Conservation (phyloP, 2,797 vertebrate species). For the Lepilemur ruficaudatus region DNA sequence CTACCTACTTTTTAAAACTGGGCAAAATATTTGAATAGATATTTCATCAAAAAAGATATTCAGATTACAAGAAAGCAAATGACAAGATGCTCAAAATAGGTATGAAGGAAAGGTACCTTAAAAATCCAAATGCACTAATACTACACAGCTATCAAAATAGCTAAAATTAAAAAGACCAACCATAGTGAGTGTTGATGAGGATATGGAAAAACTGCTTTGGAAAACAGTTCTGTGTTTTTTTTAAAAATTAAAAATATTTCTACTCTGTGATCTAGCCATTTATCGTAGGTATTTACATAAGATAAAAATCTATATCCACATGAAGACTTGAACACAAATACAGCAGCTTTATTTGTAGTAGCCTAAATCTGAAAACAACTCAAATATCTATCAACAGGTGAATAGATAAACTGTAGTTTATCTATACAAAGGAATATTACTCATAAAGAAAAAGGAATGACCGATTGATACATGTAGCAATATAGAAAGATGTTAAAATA, state of each 20-base stretch:
- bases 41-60: neutral
- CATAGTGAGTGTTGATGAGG: neutral
- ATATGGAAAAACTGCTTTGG: neutral
- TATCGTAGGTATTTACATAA: neutral
- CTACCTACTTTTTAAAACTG: neutral
- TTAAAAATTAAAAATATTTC: neutral
- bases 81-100: neutral
- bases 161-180: neutral
- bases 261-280: neutral
- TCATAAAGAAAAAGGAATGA: neutral
- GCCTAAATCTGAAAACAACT: neutral
- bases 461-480: neutral
- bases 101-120: neutral
- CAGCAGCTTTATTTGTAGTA: neutral
- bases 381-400: neutral
- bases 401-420: neutral
- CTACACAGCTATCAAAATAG: neutral
- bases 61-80: neutral
- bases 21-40: neutral
- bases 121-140: neutral
- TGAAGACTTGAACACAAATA: neutral
- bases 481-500: neutral
- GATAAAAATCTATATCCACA: neutral
- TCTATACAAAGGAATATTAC: neutral
- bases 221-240: neutral